Evolutionary conservation across 1,140 invertebrate species (phyloP).

Genomic region (Sipha flava): DNA sequence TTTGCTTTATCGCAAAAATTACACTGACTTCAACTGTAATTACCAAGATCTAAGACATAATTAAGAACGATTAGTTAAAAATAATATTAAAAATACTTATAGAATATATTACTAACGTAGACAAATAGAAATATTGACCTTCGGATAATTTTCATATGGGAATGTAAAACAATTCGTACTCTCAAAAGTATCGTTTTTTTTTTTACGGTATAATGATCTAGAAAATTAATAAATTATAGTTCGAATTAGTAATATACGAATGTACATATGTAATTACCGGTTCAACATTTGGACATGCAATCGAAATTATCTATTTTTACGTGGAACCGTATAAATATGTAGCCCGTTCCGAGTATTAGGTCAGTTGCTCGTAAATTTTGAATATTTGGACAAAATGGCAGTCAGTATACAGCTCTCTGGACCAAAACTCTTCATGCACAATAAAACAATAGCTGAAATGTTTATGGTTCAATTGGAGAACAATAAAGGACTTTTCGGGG

Average conservation of each 20-base stretch:
- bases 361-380: neutral
- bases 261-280: neutral
- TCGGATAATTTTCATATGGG: neutral
- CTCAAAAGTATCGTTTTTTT: no score
- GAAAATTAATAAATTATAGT: neutral
- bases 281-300: neutral
- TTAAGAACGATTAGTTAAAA: no score
- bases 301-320: neutral
- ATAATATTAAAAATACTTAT: no score
- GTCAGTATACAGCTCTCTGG: neutral
- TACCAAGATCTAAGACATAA: no score
- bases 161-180: neutral
- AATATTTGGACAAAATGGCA: neutral
- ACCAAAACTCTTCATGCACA: neutral
- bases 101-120: no score
- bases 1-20: no score
- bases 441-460: neutral
- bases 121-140: no score
- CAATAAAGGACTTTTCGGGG: neutral
- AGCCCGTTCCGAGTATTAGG: neutral
- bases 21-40: no score
- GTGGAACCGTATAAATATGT: no score
- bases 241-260: no score
- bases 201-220: neutral
- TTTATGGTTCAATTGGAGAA: neutral